Evolutionary conservation across 1,140 invertebrate genomes (phyloP).

Genomic region (Zelostemma sp.): DNA sequence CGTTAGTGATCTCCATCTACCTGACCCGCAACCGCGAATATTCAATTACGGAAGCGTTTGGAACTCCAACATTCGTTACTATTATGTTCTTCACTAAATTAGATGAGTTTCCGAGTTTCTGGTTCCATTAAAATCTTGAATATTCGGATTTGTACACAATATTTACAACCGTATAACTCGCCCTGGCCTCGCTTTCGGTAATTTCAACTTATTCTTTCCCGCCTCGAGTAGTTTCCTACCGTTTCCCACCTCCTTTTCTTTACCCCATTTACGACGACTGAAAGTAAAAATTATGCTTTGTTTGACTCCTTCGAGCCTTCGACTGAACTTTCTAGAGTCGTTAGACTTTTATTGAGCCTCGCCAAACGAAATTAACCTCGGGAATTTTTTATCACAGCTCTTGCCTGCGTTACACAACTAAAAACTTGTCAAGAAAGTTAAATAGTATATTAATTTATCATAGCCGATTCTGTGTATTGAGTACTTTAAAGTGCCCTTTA

Average conservation of each 20-base stretch:
- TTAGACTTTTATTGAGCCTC: conserved; percentile 8
- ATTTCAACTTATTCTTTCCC: too few species aligned
- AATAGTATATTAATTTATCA: neutral
- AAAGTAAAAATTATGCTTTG: conserved; percentile 7
- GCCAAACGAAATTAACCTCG: conserved; percentile 9
- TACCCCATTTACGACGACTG: too few species aligned
- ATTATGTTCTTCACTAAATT: too few species aligned
- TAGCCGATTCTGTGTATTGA: neutral
- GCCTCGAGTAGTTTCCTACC: too few species aligned
- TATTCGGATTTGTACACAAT: neutral
- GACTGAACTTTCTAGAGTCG: neutral
- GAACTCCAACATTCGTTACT: conserved; percentile 17
- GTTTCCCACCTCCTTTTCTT: too few species aligned
- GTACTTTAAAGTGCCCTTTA: neutral
- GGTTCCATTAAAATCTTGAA: neutral
- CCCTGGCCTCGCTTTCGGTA: too few species aligned
- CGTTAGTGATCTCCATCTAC: conserved; percentile 8
- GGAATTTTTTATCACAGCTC: neutral
- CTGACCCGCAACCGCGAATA: conserved; percentile 9
- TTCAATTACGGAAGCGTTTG: conserved; percentile 33
- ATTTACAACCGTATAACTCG: too few species aligned
- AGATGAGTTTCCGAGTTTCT: neutral
- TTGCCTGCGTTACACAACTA: neutral
- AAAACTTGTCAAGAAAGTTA: neutral
- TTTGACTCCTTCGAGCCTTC: neutral